Evolutionary conservation across 2,888 invertebrate genomes (phyloP).

Genomic region (Meiosimyza platycephala): DNA sequence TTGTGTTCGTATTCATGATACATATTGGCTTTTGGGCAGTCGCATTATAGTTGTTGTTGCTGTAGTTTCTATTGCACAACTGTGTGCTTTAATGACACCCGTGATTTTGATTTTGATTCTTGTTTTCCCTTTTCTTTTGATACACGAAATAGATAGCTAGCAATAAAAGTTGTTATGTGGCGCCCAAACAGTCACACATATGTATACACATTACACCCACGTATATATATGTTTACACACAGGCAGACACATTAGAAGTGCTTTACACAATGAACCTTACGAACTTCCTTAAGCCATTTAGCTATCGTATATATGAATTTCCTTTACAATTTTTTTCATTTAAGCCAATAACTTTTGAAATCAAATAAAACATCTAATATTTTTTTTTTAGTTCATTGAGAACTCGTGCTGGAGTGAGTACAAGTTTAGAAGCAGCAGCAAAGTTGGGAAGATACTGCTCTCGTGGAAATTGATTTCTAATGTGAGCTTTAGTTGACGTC

Average conservation of each 20-base stretch:
- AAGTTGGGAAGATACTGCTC: no score
- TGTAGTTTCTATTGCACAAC: slow-evolving; percentile 1
- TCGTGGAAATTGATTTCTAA: no score
- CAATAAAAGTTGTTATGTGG: no score
- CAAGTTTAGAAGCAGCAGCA: no score
- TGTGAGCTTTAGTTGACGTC: no score
- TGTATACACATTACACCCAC: neutral
- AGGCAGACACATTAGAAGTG: neutral
- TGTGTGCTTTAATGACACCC: slow-evolving; percentile 20
- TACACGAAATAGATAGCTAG: no score
- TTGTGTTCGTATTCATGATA: neutral
- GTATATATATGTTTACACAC: neutral
- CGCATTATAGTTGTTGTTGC: neutral
- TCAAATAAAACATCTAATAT: slow-evolving; percentile 1
- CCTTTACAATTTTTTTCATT: no score
- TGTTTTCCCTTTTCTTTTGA: neutral
- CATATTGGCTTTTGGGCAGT: neutral
- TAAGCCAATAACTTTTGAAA: neutral
- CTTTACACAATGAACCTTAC: neutral
- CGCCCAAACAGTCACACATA: neutral
- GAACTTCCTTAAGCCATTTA: neutral
- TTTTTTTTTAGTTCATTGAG: neutral
- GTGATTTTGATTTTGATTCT: slow-evolving; percentile 4
- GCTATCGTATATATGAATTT: neutral
- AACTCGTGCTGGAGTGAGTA: no score